Conservation (phyloP, 1,140 invertebrate species). For the Drosophila fuyamai region DNA sequence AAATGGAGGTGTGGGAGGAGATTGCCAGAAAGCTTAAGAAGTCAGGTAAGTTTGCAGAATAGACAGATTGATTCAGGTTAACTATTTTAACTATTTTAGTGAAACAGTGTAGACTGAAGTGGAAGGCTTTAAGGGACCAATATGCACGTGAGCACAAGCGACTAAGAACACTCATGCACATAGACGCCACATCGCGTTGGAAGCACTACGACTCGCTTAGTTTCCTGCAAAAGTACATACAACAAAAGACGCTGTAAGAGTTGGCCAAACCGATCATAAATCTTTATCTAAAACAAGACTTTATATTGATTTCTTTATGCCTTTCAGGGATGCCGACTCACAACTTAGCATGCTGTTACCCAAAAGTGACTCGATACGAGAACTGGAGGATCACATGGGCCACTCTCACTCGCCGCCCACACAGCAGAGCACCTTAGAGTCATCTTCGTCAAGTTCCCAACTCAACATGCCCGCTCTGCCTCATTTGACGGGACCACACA, state of each 20-base stretch:
- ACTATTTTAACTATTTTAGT: constrained; percentile 36
- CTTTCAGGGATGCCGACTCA: constrained; percentile 58
- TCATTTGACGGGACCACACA: constrained; percentile 63
- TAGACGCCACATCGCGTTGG: constrained; percentile 73
- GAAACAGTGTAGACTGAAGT: constrained; percentile 78
- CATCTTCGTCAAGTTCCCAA: constrained; percentile 53
- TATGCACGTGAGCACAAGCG: constrained; percentile 83
- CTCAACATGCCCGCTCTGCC: constrained; percentile 62
- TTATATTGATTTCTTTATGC: no score
- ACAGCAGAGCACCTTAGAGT: constrained; percentile 42
- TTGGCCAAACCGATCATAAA: no score
- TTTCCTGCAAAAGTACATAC: constrained; percentile 79
- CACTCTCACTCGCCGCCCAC: constrained; percentile 50
- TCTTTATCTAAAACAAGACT: no score
- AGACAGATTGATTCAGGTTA: not conserved
- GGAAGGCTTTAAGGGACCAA: constrained; percentile 82
- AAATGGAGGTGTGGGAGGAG: constrained; percentile 78
- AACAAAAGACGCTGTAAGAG: constrained; percentile 73
- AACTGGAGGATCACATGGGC: constrained; percentile 67
- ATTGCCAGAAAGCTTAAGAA: constrained; percentile 79
- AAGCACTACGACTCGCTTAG: constrained; percentile 78
- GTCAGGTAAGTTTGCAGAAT: constrained; percentile 39
- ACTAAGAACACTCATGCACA: constrained; percentile 58
- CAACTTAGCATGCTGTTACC: constrained; percentile 62
- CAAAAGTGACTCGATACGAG: constrained; percentile 56